phyloP scores from a whole-genome alignment of 2,797 vertebrate species.

The Onychomys torridus region DNA sequence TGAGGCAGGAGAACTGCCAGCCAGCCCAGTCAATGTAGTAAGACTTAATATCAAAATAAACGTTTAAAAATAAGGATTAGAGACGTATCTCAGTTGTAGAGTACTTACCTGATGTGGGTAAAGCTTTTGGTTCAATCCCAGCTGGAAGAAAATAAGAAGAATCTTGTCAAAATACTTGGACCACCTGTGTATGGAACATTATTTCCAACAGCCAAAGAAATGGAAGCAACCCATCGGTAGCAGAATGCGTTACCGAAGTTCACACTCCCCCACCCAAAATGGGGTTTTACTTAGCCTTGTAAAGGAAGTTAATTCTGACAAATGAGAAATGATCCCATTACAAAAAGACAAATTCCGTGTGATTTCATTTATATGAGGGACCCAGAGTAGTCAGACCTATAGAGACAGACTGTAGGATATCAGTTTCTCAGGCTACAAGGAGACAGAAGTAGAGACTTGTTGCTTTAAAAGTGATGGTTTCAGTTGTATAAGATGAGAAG shows the following conservation, averaged over 20 bases:
- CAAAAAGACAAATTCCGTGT: background rate
- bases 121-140: background rate
- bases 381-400: background rate
- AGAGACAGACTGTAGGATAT: background rate
- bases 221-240: background rate
- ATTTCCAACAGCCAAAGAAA: background rate
- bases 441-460: background rate
- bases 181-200: background rate
- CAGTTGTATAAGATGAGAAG: background rate
- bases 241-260: background rate
- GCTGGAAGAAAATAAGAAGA: background rate
- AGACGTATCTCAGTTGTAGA: background rate
- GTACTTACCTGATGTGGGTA: background rate
- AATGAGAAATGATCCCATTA: background rate
- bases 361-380: background rate
- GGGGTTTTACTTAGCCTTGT: background rate
- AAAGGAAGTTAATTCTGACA: background rate
- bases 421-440: background rate
- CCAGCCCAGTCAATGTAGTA: background rate
- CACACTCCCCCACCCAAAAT: background rate
- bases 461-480: background rate
- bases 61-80: background rate
- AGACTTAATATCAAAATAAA: background rate
- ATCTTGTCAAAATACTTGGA: background rate
- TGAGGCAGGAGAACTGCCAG: background rate